Base-by-base conservation (phyloP, 92 coral and sea anemone genomes). In the Heliopora coerulea region DNA sequence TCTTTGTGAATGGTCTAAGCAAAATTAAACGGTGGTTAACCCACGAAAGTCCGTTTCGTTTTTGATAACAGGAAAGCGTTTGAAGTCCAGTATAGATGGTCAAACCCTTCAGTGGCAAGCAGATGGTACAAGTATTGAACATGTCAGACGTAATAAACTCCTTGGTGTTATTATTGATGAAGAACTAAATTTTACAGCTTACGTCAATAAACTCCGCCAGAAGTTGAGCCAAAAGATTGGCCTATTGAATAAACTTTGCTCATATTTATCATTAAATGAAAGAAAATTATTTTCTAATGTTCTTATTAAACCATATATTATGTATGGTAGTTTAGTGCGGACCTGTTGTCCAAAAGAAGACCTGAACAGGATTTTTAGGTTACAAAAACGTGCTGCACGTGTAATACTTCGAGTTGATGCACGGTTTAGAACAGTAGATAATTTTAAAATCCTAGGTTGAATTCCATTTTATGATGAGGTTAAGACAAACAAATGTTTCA, bases 151-250 rank as follows among this genome's bases (percentile, higher is more conserved):
- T 28, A 14, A 49, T 13, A 61, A 80, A 52, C 27, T 50, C 26
- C 74, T 82, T 35, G 81, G 81, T 35, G 72, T 82, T 29, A 44
- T 20, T 23, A n/a, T 82, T 30, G 78, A 65, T 57, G 64, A 75
- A 34, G 77, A 74, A 18, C 67, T 74, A 28, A 34, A 18, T 18
- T 82, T 82, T 75, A 48, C 65, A 29, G 82, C 64, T 18, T 77
- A 75, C n/a, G 58, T 50, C 5, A n/a, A 50, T 23, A 3, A 50
- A 5, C 17, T 50, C 8, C 17, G 58, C 17, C 5, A 23, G n/a
- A 50, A 50, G 58, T n/a, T 50, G 26, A n/a, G 8, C 58, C 58
- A 23, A n/a, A 50, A n/a, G 58, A 50, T 50, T 50, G 58, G 58
- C 6, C 8, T 50, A 50, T 50, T 50, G 17, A 50, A 23, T 5